Evolutionary conservation across 1,140 invertebrate species (phyloP).

Genomic region (Drosophila grimshawi): DNA sequence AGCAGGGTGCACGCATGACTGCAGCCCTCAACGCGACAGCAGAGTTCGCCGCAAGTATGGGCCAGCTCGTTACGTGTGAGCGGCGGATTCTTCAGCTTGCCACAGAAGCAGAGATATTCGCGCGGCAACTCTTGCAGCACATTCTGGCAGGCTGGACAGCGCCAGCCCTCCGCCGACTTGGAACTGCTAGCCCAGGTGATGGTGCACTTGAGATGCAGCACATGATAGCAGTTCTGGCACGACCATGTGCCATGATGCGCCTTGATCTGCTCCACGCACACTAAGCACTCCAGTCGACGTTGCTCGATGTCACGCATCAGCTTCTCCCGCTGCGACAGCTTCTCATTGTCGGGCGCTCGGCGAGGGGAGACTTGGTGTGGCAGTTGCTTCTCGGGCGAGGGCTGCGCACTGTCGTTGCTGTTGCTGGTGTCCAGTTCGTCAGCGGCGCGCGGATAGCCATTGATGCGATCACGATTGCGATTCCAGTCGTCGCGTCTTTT

Average conservation of each 20-base stretch:
- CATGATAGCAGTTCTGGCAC: slow-evolving; percentile 95
- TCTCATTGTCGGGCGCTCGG: slow-evolving; percentile 68
- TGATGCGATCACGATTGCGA: slow-evolving; percentile 78
- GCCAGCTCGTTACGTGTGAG: slow-evolving; percentile 91
- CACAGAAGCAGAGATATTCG: slow-evolving; percentile 94
- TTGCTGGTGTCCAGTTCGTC: slow-evolving; percentile 78
- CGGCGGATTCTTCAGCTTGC: slow-evolving; percentile 90
- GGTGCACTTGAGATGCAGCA: slow-evolving; percentile 95
- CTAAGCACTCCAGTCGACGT: slow-evolving; percentile 94
- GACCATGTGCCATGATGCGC: slow-evolving; percentile 94
- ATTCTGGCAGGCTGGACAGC: slow-evolving; percentile 96
- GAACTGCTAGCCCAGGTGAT: slow-evolving; percentile 95
- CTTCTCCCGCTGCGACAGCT: slow-evolving; percentile 89
- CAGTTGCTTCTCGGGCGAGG: slow-evolving; percentile 74
- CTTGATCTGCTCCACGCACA: slow-evolving; percentile 94
- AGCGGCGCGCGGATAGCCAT: slow-evolving; percentile 64
- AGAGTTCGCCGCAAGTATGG: slow-evolving; percentile 95
- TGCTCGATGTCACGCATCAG: slow-evolving; percentile 92
- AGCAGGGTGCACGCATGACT: slow-evolving; percentile 93
- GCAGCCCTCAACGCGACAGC: slow-evolving; percentile 89
- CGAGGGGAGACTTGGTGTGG: slow-evolving; percentile 60
- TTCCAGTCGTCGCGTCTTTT: slow-evolving; percentile 83
- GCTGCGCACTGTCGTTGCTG: slow-evolving; percentile 77
- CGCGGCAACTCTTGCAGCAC: slow-evolving; percentile 88
- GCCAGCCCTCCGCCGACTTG: slow-evolving; percentile 92